A percentile compares a stretch with the other conserved stretches of the same genome.
Evolutionary conservation across 2,888 invertebrate species (phyloP).

Genomic region (Spodoptera exigua): DNA sequence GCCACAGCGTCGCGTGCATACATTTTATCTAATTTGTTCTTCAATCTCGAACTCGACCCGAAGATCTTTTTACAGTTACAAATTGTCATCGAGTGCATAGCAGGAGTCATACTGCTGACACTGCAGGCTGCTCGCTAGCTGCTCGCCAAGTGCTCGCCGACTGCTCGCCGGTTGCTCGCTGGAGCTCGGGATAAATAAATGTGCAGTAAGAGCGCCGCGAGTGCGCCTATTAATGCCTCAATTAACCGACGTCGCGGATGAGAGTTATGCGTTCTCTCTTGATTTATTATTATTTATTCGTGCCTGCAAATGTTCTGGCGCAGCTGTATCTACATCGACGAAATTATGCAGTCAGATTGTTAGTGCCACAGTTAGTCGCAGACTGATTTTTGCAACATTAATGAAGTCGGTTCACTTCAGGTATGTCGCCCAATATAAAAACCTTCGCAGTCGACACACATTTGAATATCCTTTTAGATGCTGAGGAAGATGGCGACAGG

Average conservation of each 20-base stretch:
- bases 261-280: slow-evolving; percentile 53
- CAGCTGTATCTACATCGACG: slow-evolving; percentile 29
- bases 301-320: slow-evolving; percentile 54
- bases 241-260: slow-evolving; percentile 59
- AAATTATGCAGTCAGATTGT: slow-evolving; percentile 59
- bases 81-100: too few relatives aligned
- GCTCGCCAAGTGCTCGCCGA: too few relatives aligned
- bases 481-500: slow-evolving; percentile 23
- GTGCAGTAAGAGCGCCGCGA: slow-evolving; percentile 45
- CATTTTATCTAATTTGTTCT: too few relatives aligned
- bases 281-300: slow-evolving; percentile 59
- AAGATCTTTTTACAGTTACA: too few relatives aligned
- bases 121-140: too few relatives aligned
- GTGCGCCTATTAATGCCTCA: slow-evolving; percentile 67
- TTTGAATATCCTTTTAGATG: slow-evolving; percentile 44
- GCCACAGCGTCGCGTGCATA: too few relatives aligned
- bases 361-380: slow-evolving; percentile 52
- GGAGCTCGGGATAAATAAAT: not conserved
- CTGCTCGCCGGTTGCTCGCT: not conserved
- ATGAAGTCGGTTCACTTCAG: slow-evolving; percentile 32
- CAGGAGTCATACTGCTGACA: too few relatives aligned
- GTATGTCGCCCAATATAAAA: slow-evolving; percentile 43
- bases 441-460: slow-evolving; percentile 7
- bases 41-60: too few relatives aligned
- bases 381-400: slow-evolving; percentile 40